Evolutionary conservation across 2,113 vertebrate genomes (phyloP).

Genomic region (Plecturocebus donacophilus): DNA sequence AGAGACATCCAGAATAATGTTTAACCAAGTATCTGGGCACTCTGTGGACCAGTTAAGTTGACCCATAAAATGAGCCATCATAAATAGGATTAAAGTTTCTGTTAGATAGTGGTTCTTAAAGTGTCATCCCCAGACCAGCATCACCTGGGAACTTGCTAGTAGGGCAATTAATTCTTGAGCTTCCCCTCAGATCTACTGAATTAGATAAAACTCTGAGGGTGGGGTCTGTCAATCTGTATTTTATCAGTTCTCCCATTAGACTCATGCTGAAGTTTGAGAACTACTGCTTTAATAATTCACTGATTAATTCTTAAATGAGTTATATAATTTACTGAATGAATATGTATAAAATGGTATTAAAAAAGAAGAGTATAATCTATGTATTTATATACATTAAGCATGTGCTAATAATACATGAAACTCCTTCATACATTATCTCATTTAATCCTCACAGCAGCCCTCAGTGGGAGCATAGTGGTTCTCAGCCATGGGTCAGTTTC

Average conservation of each 20-base stretch:
- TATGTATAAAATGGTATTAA: neutral
- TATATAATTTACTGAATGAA: neutral
- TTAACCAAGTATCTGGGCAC: neutral
- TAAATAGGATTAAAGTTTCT: neutral
- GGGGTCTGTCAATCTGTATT: neutral
- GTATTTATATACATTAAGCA: neutral
- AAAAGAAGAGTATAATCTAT: neutral
- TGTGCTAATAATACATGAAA: neutral
- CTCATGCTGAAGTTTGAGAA: neutral
- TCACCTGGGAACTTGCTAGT: neutral
- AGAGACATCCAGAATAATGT: neutral
- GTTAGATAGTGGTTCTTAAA: neutral
- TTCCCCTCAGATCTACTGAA: neutral
- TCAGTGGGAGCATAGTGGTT: neutral
- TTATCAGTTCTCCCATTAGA: neutral
- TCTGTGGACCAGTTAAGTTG: neutral
- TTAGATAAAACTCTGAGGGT: neutral
- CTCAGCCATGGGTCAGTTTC: neutral
- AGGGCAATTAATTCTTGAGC: neutral
- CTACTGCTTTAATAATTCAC: constrained; percentile 11
- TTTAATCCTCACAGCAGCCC: neutral
- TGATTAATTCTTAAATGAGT: neutral
- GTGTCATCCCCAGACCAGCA: neutral
- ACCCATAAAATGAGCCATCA: neutral
- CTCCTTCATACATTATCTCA: neutral